These are phyloP conservation scores for Gymnoscelis rufifasciata DNA, from an alignment of 2,888 invertebrate genomes.

Conservation along the genomic window DNA sequence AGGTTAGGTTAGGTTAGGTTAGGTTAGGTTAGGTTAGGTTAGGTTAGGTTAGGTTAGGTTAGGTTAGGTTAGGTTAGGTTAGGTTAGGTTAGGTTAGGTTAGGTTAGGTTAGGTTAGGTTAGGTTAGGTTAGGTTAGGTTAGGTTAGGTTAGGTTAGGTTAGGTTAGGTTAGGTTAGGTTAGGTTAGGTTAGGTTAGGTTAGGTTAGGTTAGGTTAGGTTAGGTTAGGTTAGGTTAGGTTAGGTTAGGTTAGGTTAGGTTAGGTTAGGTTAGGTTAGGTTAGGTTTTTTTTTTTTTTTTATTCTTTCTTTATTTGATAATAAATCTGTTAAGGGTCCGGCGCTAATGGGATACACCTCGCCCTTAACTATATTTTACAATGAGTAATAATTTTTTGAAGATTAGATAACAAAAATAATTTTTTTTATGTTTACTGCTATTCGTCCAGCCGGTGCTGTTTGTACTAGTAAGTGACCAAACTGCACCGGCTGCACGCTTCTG, in stretches of 20 bases:
- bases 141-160: slow-evolving; percentile 17
- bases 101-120: slow-evolving; percentile 27
- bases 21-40: slow-evolving; percentile 27
- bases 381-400: no score
- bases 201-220: background rate
- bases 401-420: no score
- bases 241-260: slow-evolving; percentile 21
- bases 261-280: slow-evolving; percentile 18
- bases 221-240: slow-evolving; percentile 22
- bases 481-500: no score
- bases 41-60: slow-evolving; percentile 28
- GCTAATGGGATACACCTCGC: no score
- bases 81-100: slow-evolving; percentile 20
- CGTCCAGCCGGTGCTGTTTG: no score
- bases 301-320: no score
- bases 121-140: slow-evolving; percentile 26
- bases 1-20: slow-evolving; percentile 27
- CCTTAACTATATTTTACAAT: no score
- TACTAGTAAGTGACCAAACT: no score
- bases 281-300: no score
- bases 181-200: background rate
- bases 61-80: slow-evolving; percentile 29
- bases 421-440: no score
- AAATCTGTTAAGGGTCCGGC: no score
- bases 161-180: slow-evolving; percentile 15